Evolutionary conservation across 2,113 vertebrate genomes (phyloP).

Genomic region (Grantiella picta): DNA sequence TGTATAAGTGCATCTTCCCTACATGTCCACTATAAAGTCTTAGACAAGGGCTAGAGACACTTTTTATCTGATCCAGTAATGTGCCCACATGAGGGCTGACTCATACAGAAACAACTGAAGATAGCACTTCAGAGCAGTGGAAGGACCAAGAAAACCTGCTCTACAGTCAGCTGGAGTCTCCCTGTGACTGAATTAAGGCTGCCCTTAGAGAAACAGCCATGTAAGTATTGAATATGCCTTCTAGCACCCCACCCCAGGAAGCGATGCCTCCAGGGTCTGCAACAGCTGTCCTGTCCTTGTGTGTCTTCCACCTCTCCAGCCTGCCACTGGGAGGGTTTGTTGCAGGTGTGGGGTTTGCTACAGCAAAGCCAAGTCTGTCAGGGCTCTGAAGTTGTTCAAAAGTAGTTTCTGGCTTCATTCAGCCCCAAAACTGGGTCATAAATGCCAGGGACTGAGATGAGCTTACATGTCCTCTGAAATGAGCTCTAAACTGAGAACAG

Average conservation of each 20-base stretch:
- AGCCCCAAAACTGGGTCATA: neutral
- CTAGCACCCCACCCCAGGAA: neutral
- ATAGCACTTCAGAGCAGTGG: neutral
- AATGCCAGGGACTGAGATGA: neutral
- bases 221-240: neutral
- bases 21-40: neutral
- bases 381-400: neutral
- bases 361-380: neutral
- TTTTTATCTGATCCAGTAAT: neutral
- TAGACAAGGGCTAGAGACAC: neutral
- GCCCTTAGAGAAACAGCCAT: neutral
- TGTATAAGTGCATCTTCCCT: neutral
- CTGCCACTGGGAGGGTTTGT: neutral
- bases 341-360: neutral
- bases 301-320: neutral
- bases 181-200: neutral
- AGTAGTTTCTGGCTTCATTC: neutral
- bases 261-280: neutral
- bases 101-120: neutral
- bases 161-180: neutral
- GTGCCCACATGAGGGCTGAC: neutral
- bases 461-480: neutral
- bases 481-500: neutral
- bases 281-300: fast-evolving
- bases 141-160: neutral